Evolutionary conservation across 92 coral and sea anemone genomes (phyloP).

Genomic region (Anthopleura xanthogrammica): DNA sequence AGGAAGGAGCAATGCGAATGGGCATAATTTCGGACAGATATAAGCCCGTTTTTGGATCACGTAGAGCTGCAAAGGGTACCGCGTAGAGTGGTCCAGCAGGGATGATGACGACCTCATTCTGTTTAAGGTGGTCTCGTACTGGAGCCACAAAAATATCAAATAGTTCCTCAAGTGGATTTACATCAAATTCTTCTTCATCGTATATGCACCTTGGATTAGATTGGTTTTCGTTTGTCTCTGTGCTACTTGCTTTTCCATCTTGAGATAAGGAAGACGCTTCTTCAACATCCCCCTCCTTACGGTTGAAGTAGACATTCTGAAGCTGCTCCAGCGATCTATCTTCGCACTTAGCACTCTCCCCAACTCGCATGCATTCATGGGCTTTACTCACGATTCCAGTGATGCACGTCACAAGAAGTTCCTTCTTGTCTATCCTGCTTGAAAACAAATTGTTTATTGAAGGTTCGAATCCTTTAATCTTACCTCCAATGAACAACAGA

Average conservation of each 20-base stretch:
- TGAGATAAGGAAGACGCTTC: background rate
- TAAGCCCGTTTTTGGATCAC: slow-evolving; percentile 10
- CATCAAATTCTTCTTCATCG: slow-evolving; percentile 11
- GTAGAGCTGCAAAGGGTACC: slow-evolving; percentile 33
- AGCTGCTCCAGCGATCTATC: slow-evolving; percentile 16
- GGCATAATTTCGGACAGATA: slow-evolving; percentile 21
- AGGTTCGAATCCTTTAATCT: background rate
- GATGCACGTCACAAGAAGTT: background rate
- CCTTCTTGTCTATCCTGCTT: background rate
- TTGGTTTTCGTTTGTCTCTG: background rate
- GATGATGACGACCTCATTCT: slow-evolving; percentile 22
- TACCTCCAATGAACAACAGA: background rate
- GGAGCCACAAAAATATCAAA: slow-evolving; percentile 18
- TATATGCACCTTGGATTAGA: background rate
- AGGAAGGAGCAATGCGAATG: slow-evolving; percentile 35
- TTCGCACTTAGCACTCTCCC: slow-evolving; percentile 6
- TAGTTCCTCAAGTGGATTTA: slow-evolving; percentile 7
- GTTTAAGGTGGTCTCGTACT: slow-evolving; percentile 16
- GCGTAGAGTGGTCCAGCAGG: slow-evolving; percentile 31
- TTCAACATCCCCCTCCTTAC: background rate
- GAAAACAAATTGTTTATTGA: slow-evolving; percentile 3
- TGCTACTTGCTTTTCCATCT: background rate
- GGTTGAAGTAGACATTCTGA: background rate
- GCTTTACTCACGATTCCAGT: background rate
- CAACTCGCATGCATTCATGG: slow-evolving; percentile 5